Percentiles rank a stretch among this genome's conserved stretches.
phyloP scores from a whole-genome alignment of 23 tunicate species.

The Trididemnum miniatum region DNA sequence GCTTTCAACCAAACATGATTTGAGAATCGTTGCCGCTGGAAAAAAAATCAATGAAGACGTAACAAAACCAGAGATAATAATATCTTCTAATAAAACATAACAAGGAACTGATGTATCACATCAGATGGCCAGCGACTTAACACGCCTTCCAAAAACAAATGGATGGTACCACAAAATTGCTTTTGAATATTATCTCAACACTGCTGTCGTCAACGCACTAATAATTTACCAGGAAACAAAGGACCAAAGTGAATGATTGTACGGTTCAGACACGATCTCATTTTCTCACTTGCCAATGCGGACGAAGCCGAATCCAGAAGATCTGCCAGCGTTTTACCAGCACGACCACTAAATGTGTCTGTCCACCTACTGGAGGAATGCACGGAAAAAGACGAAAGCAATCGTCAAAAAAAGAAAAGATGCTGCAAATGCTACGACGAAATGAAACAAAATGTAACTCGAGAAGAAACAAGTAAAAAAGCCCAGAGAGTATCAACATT shows the following conservation, averaged over 20 bases:
- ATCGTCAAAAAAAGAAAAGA: slow-evolving; percentile 7
- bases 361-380: not conserved
- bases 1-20: slow-evolving; percentile 16
- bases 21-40: slow-evolving; percentile 3
- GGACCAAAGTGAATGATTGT: slow-evolving; percentile 5
- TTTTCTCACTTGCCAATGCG: not conserved
- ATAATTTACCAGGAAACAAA: not conserved
- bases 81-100: slow-evolving; percentile 3
- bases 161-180: slow-evolving; percentile 16
- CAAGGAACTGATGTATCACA: slow-evolving; percentile 11
- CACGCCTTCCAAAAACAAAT: not conserved
- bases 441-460: not conserved
- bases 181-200: not conserved
- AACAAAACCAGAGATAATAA: not conserved
- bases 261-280: slow-evolving; percentile 17
- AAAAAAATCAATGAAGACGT: slow-evolving; percentile 13
- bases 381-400: not conserved
- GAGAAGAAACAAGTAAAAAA: not conserved
- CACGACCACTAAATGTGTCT: too few relatives aligned
- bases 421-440: slow-evolving; percentile 7
- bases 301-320: not conserved
- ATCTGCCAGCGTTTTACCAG: not conserved
- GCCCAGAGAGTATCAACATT: slow-evolving; percentile 5
- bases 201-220: slow-evolving; percentile 1
- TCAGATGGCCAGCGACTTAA: not conserved